A percentile compares a stretch with the other conserved stretches of the same genome.
Conservation (phyloP, 37 sponge, comb jelly and placozoan genomes). For the Eunapius fragilis region DNA sequence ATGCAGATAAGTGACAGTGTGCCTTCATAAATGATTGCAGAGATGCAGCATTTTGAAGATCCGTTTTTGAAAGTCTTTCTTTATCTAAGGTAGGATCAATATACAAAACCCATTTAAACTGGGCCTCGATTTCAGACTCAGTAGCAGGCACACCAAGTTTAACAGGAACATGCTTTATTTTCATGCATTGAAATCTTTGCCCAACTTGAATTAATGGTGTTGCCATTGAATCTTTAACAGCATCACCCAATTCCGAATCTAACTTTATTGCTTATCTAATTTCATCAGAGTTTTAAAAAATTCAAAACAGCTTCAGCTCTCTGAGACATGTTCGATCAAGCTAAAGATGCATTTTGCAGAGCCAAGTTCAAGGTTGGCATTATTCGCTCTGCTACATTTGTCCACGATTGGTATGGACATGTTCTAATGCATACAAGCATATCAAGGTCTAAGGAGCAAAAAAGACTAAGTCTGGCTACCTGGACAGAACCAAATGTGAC, state of each 20-base stretch:
- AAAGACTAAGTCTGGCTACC: neutral
- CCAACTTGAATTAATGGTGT: neutral
- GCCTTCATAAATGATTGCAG: neutral
- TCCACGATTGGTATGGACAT: slow-evolving; percentile 40
- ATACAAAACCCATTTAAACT: neutral
- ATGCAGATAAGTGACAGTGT: neutral
- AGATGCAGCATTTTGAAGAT: neutral
- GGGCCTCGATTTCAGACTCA: neutral
- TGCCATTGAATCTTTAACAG: neutral
- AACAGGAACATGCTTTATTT: neutral
- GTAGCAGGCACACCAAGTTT: neutral
- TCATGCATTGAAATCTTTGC: neutral
- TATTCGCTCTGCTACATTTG: slow-evolving; percentile 29
- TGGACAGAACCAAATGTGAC: slow-evolving; percentile 42
- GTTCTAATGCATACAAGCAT: slow-evolving; percentile 17
- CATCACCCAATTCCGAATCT: neutral
- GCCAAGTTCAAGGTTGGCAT: slow-evolving; percentile 33
- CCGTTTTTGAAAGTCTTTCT: neutral
- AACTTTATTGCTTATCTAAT: neutral
- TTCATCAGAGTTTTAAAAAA: neutral
- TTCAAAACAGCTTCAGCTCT: too few species aligned
- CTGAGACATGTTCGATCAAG: slow-evolving; percentile 5
- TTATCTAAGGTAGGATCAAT: neutral
- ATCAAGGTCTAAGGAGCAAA: slow-evolving; percentile 25
- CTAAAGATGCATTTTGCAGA: slow-evolving; percentile 29